phyloP scores from a whole-genome alignment of 1,140 invertebrate species.

The Rhizoglyphus robini region DNA sequence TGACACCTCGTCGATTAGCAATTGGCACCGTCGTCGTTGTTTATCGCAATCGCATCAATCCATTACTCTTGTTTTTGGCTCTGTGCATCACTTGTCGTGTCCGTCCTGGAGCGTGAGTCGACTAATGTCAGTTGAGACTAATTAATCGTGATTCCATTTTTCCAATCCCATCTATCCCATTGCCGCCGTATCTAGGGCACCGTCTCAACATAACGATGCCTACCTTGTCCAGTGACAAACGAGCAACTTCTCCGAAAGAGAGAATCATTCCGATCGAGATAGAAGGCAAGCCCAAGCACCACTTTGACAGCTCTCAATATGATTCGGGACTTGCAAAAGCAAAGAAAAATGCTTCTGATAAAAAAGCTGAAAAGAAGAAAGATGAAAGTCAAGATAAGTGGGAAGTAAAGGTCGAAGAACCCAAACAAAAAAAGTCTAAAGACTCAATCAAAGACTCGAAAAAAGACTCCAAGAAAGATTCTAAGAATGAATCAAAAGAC shows the following conservation, averaged over 20 bases:
- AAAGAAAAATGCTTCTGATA: not conserved
- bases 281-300: not conserved
- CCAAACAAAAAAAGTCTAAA: not conserved
- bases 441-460: not conserved
- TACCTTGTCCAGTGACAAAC: not conserved
- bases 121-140: too few species aligned
- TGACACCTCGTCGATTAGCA: too few species aligned
- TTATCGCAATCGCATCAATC: too few species aligned
- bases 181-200: too few species aligned
- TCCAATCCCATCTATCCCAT: too few species aligned
- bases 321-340: too few species aligned
- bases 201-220: not conserved
- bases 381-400: not conserved
- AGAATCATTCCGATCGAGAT: conserved; percentile 8
- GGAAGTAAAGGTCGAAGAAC: not conserved
- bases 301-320: too few species aligned
- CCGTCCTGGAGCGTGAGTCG: too few species aligned
- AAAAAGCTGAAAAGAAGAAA: not conserved
- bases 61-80: too few species aligned
- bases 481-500: not conserved
- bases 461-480: not conserved
- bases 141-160: too few species aligned
- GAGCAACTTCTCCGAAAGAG: not conserved
- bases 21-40: too few species aligned
- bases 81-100: too few species aligned